phyloP scores from a whole-genome alignment of 2,113 vertebrate genomes.

The Leptocoma aspasia region DNA sequence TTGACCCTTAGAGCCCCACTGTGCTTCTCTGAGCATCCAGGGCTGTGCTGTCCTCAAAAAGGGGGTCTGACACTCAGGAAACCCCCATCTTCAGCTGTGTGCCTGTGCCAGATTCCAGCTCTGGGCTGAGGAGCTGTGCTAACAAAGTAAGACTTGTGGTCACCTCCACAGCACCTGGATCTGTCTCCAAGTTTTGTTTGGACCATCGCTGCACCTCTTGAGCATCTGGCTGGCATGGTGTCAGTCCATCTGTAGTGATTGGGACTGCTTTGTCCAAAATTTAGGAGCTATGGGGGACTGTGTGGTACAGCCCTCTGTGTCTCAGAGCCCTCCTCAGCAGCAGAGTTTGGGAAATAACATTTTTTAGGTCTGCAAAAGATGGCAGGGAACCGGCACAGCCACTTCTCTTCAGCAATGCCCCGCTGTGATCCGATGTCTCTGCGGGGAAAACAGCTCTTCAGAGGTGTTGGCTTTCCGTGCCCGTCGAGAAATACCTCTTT shows the following conservation, averaged over 20 bases:
- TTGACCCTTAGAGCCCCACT: background rate
- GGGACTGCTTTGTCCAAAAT: background rate
- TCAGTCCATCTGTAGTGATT: background rate
- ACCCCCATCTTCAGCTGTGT: background rate
- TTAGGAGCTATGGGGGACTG: background rate
- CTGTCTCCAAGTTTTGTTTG: background rate
- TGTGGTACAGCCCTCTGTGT: background rate
- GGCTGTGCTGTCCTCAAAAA: background rate
- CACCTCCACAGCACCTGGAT: background rate
- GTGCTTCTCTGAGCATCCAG: background rate
- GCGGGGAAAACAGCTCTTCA: background rate
- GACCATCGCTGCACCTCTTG: accelerated
- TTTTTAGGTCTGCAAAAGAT: background rate
- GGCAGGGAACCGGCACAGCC: background rate
- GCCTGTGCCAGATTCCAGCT: background rate
- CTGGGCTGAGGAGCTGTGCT: background rate
- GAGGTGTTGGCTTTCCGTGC: background rate
- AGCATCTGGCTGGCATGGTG: background rate
- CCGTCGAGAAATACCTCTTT: background rate
- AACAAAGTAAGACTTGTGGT: background rate
- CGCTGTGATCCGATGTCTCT: background rate
- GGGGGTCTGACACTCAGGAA: background rate
- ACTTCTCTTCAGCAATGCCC: background rate
- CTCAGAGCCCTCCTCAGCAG: background rate
- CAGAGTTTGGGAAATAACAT: background rate